These are phyloP conservation scores for Pseudomyrmex concolor DNA, from an alignment of 1,140 invertebrate species.

Conservation along the genomic window DNA sequence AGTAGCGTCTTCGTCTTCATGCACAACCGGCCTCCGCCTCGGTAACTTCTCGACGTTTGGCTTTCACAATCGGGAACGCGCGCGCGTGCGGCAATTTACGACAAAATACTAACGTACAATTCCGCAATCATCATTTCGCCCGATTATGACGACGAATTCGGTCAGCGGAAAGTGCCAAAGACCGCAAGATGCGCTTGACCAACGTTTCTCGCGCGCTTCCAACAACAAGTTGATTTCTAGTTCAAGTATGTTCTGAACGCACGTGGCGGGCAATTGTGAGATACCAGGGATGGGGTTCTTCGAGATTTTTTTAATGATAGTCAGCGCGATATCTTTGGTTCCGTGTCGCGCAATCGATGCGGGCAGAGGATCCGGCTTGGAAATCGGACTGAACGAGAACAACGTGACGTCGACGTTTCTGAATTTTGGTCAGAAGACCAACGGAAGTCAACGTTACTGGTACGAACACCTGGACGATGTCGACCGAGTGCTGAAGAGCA, in stretches of 20 bases:
- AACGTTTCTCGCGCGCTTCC: no score
- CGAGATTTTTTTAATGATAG: background rate
- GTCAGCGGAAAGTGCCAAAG: no score
- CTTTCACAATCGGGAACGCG: background rate
- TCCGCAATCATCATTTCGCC: background rate
- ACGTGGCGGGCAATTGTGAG: background rate
- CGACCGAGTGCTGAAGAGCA: slow-evolving; percentile 56
- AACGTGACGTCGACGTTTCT: slow-evolving; percentile 23
- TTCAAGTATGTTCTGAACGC: background rate
- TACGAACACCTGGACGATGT: slow-evolving; percentile 47
- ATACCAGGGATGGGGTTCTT: slow-evolving; percentile 5
- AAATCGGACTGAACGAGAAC: background rate
- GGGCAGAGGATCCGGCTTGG: background rate
- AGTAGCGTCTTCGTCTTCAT: slow-evolving; percentile 43
- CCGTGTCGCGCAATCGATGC: background rate
- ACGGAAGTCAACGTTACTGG: slow-evolving; percentile 31
- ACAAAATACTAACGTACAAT: background rate
- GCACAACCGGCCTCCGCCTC: slow-evolving; percentile 1
- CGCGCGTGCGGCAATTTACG: background rate
- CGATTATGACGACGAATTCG: background rate
- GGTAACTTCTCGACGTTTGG: background rate
- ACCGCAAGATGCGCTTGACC: no score
- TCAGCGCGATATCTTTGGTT: slow-evolving; percentile 17
- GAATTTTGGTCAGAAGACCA: slow-evolving; percentile 47
- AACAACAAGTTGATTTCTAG: no score